phyloP scores from a whole-genome alignment of 2,113 vertebrate genomes.

The Telmatochromis brichardi region DNA sequence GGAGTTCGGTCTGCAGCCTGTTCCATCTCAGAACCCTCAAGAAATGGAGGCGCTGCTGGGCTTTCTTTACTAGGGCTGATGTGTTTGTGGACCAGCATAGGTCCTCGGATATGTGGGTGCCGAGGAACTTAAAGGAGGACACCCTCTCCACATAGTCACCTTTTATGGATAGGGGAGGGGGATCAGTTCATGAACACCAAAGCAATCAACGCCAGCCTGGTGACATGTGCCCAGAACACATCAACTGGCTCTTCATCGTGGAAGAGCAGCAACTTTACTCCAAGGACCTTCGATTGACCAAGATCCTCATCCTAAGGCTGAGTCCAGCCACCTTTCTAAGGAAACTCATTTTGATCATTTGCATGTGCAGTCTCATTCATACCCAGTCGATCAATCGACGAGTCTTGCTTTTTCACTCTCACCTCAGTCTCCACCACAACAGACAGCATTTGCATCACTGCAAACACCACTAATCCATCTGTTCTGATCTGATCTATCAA shows the following conservation, averaged over 20 bases:
- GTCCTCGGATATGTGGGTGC: too few species aligned
- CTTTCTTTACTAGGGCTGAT: too few species aligned
- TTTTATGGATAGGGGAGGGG: too few species aligned
- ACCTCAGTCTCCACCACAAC: background rate
- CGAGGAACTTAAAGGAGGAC: too few species aligned
- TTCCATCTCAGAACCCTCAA: too few species aligned
- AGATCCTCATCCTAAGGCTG: background rate
- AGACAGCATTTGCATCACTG: background rate
- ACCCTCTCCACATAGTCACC: too few species aligned
- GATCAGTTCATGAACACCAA: background rate
- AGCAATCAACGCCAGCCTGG: background rate
- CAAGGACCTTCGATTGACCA: background rate
- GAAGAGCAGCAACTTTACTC: background rate
- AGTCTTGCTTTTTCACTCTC: background rate
- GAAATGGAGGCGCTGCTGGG: too few species aligned
- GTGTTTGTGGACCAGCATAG: too few species aligned
- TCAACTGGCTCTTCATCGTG: background rate
- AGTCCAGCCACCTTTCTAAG: background rate
- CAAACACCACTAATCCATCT: background rate
- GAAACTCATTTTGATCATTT: background rate
- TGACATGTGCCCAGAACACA: fast-evolving
- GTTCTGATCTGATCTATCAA: background rate
- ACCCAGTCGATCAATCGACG: background rate
- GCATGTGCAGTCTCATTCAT: background rate
- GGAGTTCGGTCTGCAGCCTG: too few species aligned